Evolutionary conservation across 2,888 invertebrate genomes (phyloP).

Genomic region (Campopleginae sp.): DNA sequence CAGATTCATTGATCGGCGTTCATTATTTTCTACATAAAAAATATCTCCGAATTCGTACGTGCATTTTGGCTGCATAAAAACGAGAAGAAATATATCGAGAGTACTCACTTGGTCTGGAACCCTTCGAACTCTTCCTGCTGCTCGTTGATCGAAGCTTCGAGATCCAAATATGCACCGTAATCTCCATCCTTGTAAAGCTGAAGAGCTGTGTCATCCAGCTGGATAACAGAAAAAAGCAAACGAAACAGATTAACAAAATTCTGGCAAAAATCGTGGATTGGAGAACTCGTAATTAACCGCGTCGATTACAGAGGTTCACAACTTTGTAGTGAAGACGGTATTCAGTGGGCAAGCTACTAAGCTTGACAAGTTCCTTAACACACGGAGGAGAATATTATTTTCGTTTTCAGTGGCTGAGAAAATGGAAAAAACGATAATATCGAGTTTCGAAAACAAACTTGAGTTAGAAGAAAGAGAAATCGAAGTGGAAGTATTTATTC

Average conservation of each 20-base stretch:
- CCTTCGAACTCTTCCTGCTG: constrained; percentile 99
- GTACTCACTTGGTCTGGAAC: constrained; percentile 94
- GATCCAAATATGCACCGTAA: constrained; percentile 98
- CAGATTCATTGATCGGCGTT: not conserved
- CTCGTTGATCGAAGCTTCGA: constrained; percentile 98
- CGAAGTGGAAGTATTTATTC: not conserved
- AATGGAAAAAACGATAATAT: not conserved
- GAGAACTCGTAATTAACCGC: not conserved
- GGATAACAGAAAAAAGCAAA: constrained; percentile 82
- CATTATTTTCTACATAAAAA: not conserved
- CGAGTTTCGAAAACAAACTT: not conserved
- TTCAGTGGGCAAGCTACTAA: too few relatives aligned
- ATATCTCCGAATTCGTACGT: too few relatives aligned
- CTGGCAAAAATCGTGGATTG: not conserved
- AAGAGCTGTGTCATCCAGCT: constrained; percentile 98
- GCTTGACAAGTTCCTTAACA: too few relatives aligned
- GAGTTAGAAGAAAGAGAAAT: not conserved
- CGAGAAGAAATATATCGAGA: too few relatives aligned
- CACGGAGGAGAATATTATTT: too few relatives aligned
- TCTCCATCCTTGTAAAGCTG: constrained; percentile 99
- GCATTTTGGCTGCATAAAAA: too few relatives aligned
- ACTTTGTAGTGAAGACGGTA: not conserved
- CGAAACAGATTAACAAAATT: not conserved
- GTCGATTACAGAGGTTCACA: not conserved
- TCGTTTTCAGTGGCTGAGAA: not conserved